Conservation (phyloP, 2,797 vertebrate genomes). For the Lagorchestes hirsutus region DNA sequence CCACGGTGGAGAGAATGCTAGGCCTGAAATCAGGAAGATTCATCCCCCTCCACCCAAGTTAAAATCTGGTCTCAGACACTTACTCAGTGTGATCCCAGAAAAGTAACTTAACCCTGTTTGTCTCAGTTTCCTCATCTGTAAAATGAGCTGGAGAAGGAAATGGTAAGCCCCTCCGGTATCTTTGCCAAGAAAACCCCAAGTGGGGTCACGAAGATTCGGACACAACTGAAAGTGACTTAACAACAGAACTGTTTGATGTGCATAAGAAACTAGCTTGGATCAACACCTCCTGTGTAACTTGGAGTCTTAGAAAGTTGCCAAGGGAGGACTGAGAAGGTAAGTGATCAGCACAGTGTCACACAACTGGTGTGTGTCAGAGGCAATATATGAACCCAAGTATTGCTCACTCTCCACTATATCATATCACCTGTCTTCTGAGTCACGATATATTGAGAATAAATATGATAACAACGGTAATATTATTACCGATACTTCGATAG, state of each 20-base stretch:
- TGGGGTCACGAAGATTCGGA: neutral
- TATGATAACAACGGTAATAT: neutral
- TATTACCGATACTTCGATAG: neutral
- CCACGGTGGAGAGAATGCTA: neutral
- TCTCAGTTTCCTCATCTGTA: neutral
- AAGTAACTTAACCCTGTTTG: neutral
- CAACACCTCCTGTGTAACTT: neutral
- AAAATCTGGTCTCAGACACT: neutral
- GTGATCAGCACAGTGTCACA: neutral
- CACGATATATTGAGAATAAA: neutral
- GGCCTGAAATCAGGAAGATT: neutral
- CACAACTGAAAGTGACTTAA: neutral
- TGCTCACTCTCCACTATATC: neutral
- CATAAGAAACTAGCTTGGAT: neutral
- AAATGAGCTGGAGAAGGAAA: neutral
- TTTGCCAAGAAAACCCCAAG: neutral
- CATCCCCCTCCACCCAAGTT: neutral
- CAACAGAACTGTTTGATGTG: neutral
- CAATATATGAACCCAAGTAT: neutral
- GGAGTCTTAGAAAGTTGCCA: neutral
- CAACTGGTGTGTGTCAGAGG: neutral
- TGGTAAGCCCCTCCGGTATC: neutral
- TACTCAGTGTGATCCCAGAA: neutral
- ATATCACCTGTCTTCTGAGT: neutral
- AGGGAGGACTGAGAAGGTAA: neutral